A percentile compares a stretch with the other conserved stretches of the same genome.
phyloP scores from a whole-genome alignment of 2,888 invertebrate genomes.

The Tetanocera ferruginea region DNA sequence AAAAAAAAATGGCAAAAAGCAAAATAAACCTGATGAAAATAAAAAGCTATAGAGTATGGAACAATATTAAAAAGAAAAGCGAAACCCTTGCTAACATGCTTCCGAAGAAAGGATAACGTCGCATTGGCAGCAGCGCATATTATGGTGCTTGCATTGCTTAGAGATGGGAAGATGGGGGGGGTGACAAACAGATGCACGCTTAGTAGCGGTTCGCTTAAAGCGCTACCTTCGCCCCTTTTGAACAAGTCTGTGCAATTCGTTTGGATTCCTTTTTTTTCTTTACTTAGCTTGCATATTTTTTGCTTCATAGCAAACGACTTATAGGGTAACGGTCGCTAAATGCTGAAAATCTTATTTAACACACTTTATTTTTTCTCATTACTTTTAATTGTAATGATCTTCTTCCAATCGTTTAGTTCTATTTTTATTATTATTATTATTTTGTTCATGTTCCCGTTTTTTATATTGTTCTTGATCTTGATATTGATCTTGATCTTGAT shows the following conservation, averaged over 20 bases:
- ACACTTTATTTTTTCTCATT: too few relatives aligned
- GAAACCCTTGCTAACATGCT: slow-evolving; percentile 14
- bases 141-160: background rate
- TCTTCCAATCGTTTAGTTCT: too few relatives aligned
- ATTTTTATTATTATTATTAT: too few relatives aligned
- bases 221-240: background rate
- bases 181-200: background rate
- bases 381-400: too few relatives aligned
- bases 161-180: background rate
- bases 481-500: too few relatives aligned
- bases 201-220: background rate
- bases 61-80: slow-evolving; percentile 29
- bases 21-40: slow-evolving; percentile 27
- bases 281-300: slow-evolving; percentile 53
- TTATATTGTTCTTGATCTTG: too few relatives aligned
- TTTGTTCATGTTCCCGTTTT: too few relatives aligned
- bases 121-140: background rate
- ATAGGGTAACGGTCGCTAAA: background rate
- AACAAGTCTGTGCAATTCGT: background rate
- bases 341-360: slow-evolving; percentile 21
- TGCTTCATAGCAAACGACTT: slow-evolving; percentile 10
- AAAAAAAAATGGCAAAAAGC: slow-evolving; percentile 2
- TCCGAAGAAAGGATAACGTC: slow-evolving; percentile 32
- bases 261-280: slow-evolving; percentile 46
- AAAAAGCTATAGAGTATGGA: slow-evolving; percentile 24